These are phyloP conservation scores for Macroramphosus scolopax DNA, from an alignment of 2,797 vertebrate genomes.

Conservation along the genomic window DNA sequence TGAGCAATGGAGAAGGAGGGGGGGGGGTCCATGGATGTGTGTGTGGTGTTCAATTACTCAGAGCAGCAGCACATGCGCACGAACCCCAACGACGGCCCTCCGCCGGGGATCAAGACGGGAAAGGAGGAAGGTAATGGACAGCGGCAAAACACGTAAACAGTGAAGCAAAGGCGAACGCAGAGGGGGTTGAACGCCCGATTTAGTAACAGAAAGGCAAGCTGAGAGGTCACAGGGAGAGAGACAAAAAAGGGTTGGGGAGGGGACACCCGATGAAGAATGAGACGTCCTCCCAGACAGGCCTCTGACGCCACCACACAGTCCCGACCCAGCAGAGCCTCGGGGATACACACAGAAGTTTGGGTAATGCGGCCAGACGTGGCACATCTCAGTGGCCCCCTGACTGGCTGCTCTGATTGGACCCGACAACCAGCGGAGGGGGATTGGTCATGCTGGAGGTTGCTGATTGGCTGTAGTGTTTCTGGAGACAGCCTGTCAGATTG, in stretches of 20 bases:
- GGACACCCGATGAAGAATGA: constrained; percentile 70
- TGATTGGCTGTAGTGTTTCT: constrained; percentile 43
- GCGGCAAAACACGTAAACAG: constrained; percentile 22
- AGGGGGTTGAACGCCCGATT: constrained; percentile 52
- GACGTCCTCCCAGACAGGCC: constrained; percentile 60
- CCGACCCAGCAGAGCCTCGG: constrained; percentile 53
- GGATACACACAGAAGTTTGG: constrained; percentile 67
- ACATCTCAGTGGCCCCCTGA: constrained; percentile 67
- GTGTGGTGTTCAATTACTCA: constrained; percentile 57
- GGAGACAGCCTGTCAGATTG: constrained; percentile 38
- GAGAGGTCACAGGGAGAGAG: constrained; percentile 30
- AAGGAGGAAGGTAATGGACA: constrained; percentile 37
- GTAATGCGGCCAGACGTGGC: constrained; percentile 69
- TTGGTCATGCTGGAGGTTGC: constrained; percentile 14
- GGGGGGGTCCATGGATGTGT: constrained; percentile 11
- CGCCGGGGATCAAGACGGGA: constrained; percentile 26
- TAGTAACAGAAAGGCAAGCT: constrained; percentile 37
- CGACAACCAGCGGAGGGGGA: constrained; percentile 19
- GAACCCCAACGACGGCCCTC: constrained; percentile 27
- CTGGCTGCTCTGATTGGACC: constrained; percentile 62
- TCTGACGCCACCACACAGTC: constrained; percentile 57
- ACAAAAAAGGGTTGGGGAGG: background rate
- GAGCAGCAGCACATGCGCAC: constrained; percentile 35
- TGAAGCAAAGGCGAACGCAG: constrained; percentile 26
- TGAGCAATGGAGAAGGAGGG: constrained; percentile 48